Conservation (phyloP, 2,113 vertebrate species). For the Sinocyclocheilus maitianheensis region DNA sequence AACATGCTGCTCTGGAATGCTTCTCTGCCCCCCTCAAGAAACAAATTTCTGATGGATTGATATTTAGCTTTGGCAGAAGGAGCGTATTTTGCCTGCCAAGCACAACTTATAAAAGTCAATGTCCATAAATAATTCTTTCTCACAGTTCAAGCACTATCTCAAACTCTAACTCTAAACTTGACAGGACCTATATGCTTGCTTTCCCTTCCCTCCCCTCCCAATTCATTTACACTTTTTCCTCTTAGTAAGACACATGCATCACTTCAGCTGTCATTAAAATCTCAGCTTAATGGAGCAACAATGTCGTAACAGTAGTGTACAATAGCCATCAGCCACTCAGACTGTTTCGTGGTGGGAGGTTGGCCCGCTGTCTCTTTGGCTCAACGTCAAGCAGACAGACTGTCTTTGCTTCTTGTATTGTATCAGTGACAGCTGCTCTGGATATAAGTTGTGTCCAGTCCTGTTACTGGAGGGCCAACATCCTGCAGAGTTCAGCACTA, state of each 20-base stretch:
- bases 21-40: not conserved
- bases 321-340: not conserved
- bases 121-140: conserved; percentile 24
- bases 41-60: not conserved
- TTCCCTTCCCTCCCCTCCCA: not conserved
- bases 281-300: not conserved
- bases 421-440: conserved; percentile 3
- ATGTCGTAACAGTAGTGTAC: conserved; percentile 27
- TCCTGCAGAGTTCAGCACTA: not conserved
- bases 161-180: not conserved
- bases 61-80: not conserved
- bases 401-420: conserved; percentile 4
- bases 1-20: conserved; percentile 4
- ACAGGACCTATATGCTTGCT: not conserved
- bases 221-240: conserved; percentile 27
- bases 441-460: not conserved
- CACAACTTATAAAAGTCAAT: conserved; percentile 14
- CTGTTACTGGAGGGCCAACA: not conserved
- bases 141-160: not conserved
- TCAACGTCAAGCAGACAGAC: conserved; percentile 28
- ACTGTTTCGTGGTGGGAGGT: conserved; percentile 16
- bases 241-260: not conserved
- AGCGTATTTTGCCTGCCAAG: not conserved
- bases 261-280: conserved; percentile 38
- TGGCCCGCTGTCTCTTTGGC: conserved; percentile 11